Evolutionary conservation across 2,113 vertebrate genomes (phyloP).

Genomic region (Hyperoodon ampullatus): DNA sequence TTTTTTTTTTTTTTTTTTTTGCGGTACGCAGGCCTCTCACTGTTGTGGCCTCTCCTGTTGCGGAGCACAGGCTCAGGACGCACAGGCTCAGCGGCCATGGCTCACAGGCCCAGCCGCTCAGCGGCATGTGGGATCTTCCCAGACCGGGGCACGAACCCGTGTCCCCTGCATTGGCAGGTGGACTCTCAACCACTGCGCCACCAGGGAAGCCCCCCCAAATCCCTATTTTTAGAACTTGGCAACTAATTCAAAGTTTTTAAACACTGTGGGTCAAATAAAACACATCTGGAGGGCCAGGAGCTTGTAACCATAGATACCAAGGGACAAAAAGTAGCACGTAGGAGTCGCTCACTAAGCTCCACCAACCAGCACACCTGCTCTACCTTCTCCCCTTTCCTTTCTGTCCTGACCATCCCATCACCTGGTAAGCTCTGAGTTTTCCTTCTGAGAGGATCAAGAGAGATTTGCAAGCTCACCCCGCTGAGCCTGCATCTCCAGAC

Average conservation of each 20-base stretch:
- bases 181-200: no score
- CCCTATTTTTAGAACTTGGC: background rate
- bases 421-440: background rate
- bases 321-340: background rate
- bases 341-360: background rate
- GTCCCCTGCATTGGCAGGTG: no score
- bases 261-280: background rate
- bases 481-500: background rate
- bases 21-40: no score
- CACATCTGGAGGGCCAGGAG: background rate
- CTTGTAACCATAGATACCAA: background rate
- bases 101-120: no score
- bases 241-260: background rate
- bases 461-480: background rate
- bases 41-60: no score
- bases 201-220: background rate
- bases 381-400: background rate
- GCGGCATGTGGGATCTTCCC: no score
- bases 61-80: no score
- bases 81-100: no score
- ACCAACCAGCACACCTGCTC: background rate
- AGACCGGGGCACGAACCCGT: no score
- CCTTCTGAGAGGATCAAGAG: background rate
- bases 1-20: no score
- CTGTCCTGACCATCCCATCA: background rate